These are phyloP conservation scores for Dioctria rufipes DNA, from an alignment of 2,888 invertebrate genomes.

Conservation along the genomic window DNA sequence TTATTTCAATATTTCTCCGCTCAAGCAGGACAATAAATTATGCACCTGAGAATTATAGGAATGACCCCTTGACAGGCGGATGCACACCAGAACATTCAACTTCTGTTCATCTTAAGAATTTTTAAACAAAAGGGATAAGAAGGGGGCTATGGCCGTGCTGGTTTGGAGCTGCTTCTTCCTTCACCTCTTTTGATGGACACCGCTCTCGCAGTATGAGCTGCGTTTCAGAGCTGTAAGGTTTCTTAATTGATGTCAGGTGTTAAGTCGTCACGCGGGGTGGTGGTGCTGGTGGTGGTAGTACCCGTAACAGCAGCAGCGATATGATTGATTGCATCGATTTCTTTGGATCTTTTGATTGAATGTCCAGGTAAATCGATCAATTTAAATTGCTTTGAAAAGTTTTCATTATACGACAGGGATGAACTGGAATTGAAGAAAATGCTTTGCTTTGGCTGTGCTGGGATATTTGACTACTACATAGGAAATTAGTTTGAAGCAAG, in stretches of 20 bases:
- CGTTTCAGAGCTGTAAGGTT: constrained; percentile 24
- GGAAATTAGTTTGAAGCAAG: too few relatives aligned
- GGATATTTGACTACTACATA: too few relatives aligned
- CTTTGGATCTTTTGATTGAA: constrained; percentile 40
- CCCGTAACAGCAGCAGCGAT: constrained; percentile 17
- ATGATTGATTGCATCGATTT: constrained; percentile 48
- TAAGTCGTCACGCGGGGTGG: constrained; percentile 40
- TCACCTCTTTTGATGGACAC: constrained; percentile 39
- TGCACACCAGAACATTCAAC: not conserved
- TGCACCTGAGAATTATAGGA: constrained; percentile 10
- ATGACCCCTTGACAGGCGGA: constrained; percentile 40
- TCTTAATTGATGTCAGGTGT: constrained; percentile 53
- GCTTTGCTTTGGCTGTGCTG: not conserved
- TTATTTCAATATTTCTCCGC: constrained; percentile 41
- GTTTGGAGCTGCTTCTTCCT: constrained; percentile 7
- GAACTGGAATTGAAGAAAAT: constrained; percentile 7
- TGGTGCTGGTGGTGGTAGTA: not conserved
- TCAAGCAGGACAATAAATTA: constrained; percentile 46
- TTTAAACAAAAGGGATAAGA: not conserved
- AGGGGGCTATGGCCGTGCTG: not conserved
- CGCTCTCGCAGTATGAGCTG: constrained; percentile 30
- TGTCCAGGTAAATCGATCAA: constrained; percentile 50
- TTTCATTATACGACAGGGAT: not conserved
- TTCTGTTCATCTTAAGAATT: constrained; percentile 17
- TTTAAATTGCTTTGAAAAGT: constrained; percentile 40